These are phyloP conservation scores for Merluccius polli DNA, from an alignment of 2,797 vertebrate species.

Conservation along the genomic window DNA sequence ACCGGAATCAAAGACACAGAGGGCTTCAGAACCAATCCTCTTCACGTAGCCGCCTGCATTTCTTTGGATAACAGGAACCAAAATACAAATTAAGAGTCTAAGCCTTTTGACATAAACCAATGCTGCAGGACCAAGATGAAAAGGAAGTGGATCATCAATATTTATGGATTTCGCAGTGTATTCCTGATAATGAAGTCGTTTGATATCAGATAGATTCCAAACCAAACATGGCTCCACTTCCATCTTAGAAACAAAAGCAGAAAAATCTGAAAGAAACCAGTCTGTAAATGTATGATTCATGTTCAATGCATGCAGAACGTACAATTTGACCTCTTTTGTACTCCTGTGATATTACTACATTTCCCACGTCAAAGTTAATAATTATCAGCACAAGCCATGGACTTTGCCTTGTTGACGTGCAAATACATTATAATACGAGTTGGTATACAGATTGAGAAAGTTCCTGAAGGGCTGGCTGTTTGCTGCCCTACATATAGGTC, in stretches of 20 bases:
- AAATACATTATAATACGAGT: background rate
- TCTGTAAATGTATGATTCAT: background rate
- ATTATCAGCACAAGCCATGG: background rate
- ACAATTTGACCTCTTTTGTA: background rate
- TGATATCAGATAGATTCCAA: background rate
- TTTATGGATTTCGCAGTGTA: slow-evolving; percentile 5
- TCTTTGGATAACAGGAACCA: slow-evolving; percentile 38
- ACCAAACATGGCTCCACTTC: background rate
- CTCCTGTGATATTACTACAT: background rate
- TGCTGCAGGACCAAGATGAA: background rate
- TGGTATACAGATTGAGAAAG: background rate
- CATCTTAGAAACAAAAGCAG: background rate
- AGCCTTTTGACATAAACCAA: background rate
- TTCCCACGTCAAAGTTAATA: background rate
- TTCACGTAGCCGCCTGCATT: slow-evolving; percentile 35
- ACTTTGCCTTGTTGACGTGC: background rate
- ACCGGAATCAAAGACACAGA: slow-evolving; percentile 35
- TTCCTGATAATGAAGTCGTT: background rate
- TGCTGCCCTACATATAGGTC: slow-evolving; percentile 12
- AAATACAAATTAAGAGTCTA: slow-evolving; percentile 43
- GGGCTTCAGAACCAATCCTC: slow-evolving; percentile 44
- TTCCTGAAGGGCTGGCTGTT: background rate
- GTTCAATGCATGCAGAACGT: background rate
- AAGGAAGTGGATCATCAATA: slow-evolving; percentile 1
- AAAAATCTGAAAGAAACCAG: background rate